Evolutionary conservation across 2,888 invertebrate species (phyloP).

Genomic region (Stenoptilia bipunctidactyla): DNA sequence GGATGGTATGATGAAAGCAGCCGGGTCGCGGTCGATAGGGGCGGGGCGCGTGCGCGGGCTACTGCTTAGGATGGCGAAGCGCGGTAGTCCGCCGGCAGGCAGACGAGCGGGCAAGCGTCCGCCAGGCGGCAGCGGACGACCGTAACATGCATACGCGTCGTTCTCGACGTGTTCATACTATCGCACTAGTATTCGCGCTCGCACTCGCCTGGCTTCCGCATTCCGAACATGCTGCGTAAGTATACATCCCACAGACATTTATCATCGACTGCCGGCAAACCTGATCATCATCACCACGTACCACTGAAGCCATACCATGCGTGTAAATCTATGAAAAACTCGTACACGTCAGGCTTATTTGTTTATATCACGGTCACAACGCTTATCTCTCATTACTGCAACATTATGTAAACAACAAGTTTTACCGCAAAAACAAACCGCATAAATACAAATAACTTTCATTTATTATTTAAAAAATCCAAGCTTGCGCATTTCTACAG

Average conservation of each 20-base stretch:
- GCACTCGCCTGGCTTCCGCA: conserved; percentile 48
- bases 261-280: not conserved
- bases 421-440: too few species aligned
- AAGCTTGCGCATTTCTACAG: too few species aligned
- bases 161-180: conserved; percentile 48
- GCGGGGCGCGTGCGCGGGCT: conserved; percentile 44
- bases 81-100: conserved; percentile 52
- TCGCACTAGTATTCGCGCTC: conserved; percentile 47
- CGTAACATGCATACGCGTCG: conserved; percentile 49
- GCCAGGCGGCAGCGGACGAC: conserved; percentile 23
- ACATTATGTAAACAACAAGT: too few species aligned
- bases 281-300: conserved; percentile 7
- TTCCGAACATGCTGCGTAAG: conserved; percentile 53
- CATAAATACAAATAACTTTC: too few species aligned
- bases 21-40: conserved; percentile 49
- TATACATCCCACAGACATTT: conserved; percentile 18
- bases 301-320: conserved; percentile 36
- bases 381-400: conserved; percentile 15
- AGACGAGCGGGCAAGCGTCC: conserved; percentile 45
- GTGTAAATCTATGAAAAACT: conserved; percentile 26
- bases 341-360: not conserved
- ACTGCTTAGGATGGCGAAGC: conserved; percentile 27
- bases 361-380: conserved; percentile 14
- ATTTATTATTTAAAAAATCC: too few species aligned
- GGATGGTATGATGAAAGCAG: conserved; percentile 30